Evolutionary conservation across 2,113 vertebrate genomes (phyloP).

Genomic region (Lagopus muta): DNA sequence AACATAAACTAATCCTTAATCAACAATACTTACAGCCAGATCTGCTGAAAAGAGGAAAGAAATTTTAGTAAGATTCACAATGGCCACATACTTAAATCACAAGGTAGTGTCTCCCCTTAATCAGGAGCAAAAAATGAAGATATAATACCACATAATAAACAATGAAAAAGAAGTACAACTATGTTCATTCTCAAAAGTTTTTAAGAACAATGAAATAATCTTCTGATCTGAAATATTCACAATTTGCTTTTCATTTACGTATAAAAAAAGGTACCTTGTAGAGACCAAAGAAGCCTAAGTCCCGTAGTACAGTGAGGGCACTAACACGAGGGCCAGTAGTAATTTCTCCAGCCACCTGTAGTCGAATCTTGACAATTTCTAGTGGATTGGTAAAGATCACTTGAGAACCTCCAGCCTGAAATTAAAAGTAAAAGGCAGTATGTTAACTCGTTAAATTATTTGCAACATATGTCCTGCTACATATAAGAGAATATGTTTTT

Average conservation of each 20-base stretch:
- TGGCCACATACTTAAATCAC: neutral
- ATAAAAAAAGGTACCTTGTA: slow-evolving; percentile 87
- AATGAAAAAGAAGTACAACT: neutral
- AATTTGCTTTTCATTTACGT: neutral
- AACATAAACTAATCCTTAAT: neutral
- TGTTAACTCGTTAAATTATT: neutral
- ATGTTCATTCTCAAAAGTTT: neutral
- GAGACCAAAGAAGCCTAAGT: slow-evolving; percentile 96
- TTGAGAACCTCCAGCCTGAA: slow-evolving; percentile 95
- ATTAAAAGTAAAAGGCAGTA: neutral
- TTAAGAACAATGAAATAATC: neutral
- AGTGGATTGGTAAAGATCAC: slow-evolving; percentile 98
- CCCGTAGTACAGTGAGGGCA: slow-evolving; percentile 89
- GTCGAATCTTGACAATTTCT: slow-evolving; percentile 92
- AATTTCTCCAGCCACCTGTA: slow-evolving; percentile 93
- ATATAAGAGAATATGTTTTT: neutral
- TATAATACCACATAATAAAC: neutral
- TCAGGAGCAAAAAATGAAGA: neutral
- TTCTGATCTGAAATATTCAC: neutral
- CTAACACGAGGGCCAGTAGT: slow-evolving; percentile 95
- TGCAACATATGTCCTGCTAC: neutral
- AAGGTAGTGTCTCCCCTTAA: neutral
- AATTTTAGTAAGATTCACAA: neutral
- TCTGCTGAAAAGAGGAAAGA: neutral
- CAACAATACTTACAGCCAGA: neutral